phyloP scores from a whole-genome alignment of 2,888 invertebrate genomes.

The Cerastis rubricosa region DNA sequence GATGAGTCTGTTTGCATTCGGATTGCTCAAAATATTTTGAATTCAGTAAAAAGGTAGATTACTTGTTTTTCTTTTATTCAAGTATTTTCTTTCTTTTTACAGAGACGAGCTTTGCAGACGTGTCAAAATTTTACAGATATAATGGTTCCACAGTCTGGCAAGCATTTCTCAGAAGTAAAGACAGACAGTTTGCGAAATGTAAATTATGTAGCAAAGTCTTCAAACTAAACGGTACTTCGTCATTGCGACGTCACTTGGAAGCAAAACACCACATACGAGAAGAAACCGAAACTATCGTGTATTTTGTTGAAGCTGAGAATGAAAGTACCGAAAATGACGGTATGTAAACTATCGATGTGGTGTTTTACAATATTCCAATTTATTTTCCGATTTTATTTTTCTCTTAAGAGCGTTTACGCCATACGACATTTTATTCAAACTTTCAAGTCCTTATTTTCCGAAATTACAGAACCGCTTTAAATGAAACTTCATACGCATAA shows the following conservation, averaged over 20 bases:
- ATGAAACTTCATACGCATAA: too few species aligned
- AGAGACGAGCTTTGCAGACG: conserved; percentile 6
- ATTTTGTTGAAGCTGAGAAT: background rate
- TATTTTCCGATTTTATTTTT: background rate
- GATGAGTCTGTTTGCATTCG: too few species aligned
- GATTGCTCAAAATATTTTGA: too few species aligned
- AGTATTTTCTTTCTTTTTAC: background rate
- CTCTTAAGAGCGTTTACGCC: too few species aligned
- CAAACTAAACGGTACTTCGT: conserved; percentile 3
- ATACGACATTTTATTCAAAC: too few species aligned
- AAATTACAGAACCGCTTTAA: too few species aligned
- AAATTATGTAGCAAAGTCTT: conserved; percentile 17
- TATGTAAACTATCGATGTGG: background rate
- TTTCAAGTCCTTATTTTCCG: too few species aligned
- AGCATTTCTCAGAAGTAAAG: conserved; percentile 24
- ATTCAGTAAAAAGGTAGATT: too few species aligned
- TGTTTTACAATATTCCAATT: background rate
- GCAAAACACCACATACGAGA: conserved; percentile 7
- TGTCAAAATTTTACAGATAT: background rate
- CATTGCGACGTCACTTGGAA: conserved; percentile 4
- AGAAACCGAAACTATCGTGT: background rate
- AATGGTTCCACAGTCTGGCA: conserved; percentile 24
- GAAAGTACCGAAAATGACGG: conserved; percentile 15
- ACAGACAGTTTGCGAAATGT: conserved; percentile 28
- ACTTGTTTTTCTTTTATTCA: background rate